A percentile compares a stretch with the other conserved stretches of the same genome.
Evolutionary conservation across 2,888 invertebrate species (phyloP).

Genomic region (Drosophila meridionalis): DNA sequence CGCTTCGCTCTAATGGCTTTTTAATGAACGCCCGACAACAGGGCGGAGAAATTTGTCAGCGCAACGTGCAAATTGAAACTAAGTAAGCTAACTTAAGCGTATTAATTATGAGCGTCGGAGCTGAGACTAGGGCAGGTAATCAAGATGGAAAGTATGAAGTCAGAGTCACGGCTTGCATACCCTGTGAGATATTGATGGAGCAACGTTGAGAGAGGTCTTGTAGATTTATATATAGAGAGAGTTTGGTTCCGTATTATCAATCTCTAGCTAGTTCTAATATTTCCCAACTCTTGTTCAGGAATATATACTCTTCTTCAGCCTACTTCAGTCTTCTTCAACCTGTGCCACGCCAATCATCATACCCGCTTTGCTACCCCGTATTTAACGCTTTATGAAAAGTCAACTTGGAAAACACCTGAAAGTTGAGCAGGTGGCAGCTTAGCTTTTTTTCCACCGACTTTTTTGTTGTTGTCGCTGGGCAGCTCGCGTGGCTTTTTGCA

Average conservation of each 20-base stretch:
- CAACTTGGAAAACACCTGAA: conserved; percentile 26
- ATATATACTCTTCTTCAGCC: background rate
- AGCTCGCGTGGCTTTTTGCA: conserved; percentile 62
- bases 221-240: background rate
- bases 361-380: background rate
- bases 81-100: conserved; percentile 73
- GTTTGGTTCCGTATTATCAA: too few relatives aligned
- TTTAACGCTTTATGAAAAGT: background rate
- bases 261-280: background rate
- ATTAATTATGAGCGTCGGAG: conserved; percentile 77
- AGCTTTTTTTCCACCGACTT: background rate
- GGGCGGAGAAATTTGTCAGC: conserved; percentile 66
- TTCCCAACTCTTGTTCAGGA: background rate
- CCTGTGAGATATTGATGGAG: background rate
- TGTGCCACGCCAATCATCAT: background rate
- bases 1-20: conserved; percentile 68
- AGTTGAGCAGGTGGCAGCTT: conserved; percentile 67
- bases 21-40: conserved; percentile 63
- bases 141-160: background rate
- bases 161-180: background rate
- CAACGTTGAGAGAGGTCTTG: background rate
- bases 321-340: background rate
- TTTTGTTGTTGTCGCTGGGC: conserved; percentile 19
- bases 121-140: conserved; percentile 6
- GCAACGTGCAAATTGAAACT: conserved; percentile 63